Base-by-base conservation (phyloP, 2,797 vertebrate species). In the Arrhamphus sclerolepis region DNA sequence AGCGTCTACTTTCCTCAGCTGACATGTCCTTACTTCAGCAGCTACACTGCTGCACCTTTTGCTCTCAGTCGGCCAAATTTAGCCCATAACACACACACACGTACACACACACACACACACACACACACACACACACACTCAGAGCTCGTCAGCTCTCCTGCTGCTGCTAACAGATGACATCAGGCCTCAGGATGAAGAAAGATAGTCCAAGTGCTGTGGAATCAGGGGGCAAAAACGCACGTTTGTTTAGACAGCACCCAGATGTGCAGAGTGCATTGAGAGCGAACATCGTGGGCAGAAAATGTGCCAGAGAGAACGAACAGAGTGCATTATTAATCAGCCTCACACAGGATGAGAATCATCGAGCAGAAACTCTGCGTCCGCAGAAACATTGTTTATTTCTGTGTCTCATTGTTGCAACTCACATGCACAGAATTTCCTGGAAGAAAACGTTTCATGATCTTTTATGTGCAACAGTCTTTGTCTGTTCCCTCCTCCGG, bases 241-340 rank as follows among this genome's bases (percentile, higher is more conserved):
- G 78, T 80, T 81, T 87, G 73, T 83, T 85, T 78, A 74, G 83
- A 87, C 80, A 84, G 72, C 42, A 60, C 51, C 69, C 75, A 75
- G 77, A 82, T 85, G 79, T 80, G 76, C 57, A 41, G 19, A 10
- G 50, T 47, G n/a, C n/a, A n/a, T n/a, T n/a, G n/a, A n/a, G n/a
- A n/a, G n/a, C n/a, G n/a, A n/a, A n/a, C n/a, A n/a, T n/a, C n/a
- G 60, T 48, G 58, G 73, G 10, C 2, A 49, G 53, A 39, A 55
- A 66, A 62, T 41, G 43, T 13, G 44, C 65, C 60, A 47, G 52
- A 51, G 53, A 40, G 52, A 31, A 26, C 29, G 17, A 42, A 31
- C 0, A 0, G 2, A 1, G 38, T 73, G 55, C 70, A 77, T 66
- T 56, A 54, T 70, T 72, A 66, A 74, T 67, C 41, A 9, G 1